A percentile compares a stretch with the other conserved stretches of the same genome.
phyloP scores from a whole-genome alignment of 92 coral and sea anemone species.

The Epizoanthus rinbou region DNA sequence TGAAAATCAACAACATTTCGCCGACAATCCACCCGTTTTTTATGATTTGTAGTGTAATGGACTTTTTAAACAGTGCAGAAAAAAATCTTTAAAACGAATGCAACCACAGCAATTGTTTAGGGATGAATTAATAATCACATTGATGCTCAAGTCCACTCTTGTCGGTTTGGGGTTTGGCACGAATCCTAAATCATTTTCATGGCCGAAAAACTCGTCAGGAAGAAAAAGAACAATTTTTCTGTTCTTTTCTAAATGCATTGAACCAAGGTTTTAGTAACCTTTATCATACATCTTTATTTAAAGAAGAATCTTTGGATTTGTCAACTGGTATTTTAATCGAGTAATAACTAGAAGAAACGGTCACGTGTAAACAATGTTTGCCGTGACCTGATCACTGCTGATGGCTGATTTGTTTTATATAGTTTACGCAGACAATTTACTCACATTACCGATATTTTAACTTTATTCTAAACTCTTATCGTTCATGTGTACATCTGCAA shows the following conservation, averaged over 20 bases:
- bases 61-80: slow-evolving; percentile 21
- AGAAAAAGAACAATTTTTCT: slow-evolving; percentile 3
- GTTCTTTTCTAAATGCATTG: slow-evolving; percentile 20
- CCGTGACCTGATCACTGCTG: too few relatives aligned
- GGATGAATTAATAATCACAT: slow-evolving; percentile 3
- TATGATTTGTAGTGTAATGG: slow-evolving; percentile 18
- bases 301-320: too few relatives aligned
- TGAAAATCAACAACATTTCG: background rate
- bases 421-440: too few relatives aligned
- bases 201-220: slow-evolving; percentile 7
- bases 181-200: slow-evolving; percentile 6
- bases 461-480: too few relatives aligned
- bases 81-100: slow-evolving; percentile 14
- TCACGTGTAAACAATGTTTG: too few relatives aligned
- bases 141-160: background rate
- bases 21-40: slow-evolving; percentile 8
- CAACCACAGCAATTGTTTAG: slow-evolving; percentile 14
- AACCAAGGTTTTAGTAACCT: too few relatives aligned
- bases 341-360: too few relatives aligned
- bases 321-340: too few relatives aligned
- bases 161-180: slow-evolving; percentile 9
- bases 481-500: too few relatives aligned
- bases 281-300: too few relatives aligned
- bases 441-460: too few relatives aligned
- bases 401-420: too few relatives aligned